Percentiles rank a stretch among this genome's conserved stretches.
phyloP scores from a whole-genome alignment of 2,113 vertebrate genomes.

The Bostrychus sinensis region DNA sequence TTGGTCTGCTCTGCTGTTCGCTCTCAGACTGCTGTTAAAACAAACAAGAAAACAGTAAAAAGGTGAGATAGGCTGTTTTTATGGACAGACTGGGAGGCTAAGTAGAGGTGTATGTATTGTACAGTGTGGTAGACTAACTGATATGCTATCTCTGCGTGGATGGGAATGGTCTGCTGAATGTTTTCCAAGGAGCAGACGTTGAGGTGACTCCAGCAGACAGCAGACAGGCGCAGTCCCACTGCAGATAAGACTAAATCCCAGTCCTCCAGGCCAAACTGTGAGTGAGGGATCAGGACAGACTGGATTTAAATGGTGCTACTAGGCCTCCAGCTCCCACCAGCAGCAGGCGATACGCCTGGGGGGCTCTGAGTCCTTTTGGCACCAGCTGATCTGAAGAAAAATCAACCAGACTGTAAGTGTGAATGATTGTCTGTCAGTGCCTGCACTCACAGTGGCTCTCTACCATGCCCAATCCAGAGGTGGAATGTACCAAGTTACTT shows the following conservation, averaged over 20 bases:
- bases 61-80: not conserved
- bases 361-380: not conserved
- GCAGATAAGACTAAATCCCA: constrained; percentile 73
- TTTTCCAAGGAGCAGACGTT: constrained; percentile 43
- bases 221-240: constrained; percentile 52
- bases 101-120: not conserved
- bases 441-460: not conserved
- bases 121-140: constrained; percentile 20
- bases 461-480: not conserved
- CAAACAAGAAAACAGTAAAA: constrained; percentile 41
- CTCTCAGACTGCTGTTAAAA: constrained; percentile 49
- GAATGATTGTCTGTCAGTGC: constrained; percentile 9
- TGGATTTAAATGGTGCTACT: constrained; percentile 23
- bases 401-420: constrained; percentile 9
- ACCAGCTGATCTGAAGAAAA: not conserved
- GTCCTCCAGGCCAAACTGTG: constrained; percentile 56
- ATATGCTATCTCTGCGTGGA: constrained; percentile 33
- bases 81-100: not conserved
- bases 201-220: constrained; percentile 36
- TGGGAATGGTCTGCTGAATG: constrained; percentile 21
- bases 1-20: constrained; percentile 42
- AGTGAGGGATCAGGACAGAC: constrained; percentile 59
- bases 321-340: constrained; percentile 35
- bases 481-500: constrained; percentile 32
- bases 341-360: constrained; percentile 6